Conservation (phyloP, 1,140 invertebrate species). For the Heliconius himera region DNA sequence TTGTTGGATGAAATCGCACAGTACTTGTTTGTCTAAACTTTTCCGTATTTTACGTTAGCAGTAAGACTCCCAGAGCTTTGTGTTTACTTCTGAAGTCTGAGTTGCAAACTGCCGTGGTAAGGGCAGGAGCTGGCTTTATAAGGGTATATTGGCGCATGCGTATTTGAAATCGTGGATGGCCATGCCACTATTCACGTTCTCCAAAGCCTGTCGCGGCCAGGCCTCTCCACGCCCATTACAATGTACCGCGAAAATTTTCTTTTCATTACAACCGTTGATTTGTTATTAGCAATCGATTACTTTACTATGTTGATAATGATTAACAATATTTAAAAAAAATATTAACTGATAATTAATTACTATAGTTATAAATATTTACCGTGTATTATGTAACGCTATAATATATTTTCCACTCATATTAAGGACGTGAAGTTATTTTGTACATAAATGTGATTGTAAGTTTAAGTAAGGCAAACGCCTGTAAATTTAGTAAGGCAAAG, state of each 20-base stretch:
- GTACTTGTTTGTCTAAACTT: conserved; percentile 55
- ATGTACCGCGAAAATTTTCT: not conserved
- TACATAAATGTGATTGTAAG: too few species aligned
- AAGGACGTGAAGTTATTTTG: too few species aligned
- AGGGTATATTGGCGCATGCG: conserved; percentile 61
- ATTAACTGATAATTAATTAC: too few species aligned
- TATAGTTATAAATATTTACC: too few species aligned
- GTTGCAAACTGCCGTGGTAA: conserved; percentile 53
- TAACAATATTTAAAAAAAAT: too few species aligned
- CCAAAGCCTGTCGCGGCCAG: conserved; percentile 37
- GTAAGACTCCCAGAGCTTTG: conserved; percentile 36
- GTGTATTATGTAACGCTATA: too few species aligned
- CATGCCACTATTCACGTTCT: conserved; percentile 38
- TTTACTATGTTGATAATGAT: not conserved
- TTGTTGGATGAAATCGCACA: conserved; percentile 22
- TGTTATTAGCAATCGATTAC: not conserved
- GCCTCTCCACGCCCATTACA: conserved; percentile 30
- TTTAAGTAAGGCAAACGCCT: not conserved
- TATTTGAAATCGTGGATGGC: conserved; percentile 17
- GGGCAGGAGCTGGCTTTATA: conserved; percentile 51
- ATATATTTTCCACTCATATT: too few species aligned
- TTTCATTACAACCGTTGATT: not conserved
- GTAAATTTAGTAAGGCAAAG: not conserved
- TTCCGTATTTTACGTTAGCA: conserved; percentile 46
- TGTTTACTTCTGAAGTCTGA: conserved; percentile 45